Evolutionary conservation across 2,113 vertebrate species (phyloP), one percentile per base, ranked within the genome.

Genomic region (Mugil cephalus): DNA sequence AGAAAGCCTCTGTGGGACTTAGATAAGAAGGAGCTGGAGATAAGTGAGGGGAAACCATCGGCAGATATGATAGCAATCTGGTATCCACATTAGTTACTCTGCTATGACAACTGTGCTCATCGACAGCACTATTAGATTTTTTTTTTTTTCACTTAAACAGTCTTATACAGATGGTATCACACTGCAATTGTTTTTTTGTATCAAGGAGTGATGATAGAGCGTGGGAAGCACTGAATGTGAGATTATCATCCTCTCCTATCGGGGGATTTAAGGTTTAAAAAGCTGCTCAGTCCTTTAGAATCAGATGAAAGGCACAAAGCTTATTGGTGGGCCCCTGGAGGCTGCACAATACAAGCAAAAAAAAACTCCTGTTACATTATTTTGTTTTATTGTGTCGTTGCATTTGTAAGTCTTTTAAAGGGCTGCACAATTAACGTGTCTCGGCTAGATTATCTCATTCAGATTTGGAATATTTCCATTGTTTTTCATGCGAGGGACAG

Each of bases 11-110:
- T 55, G 67, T 53, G 72, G 77, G 80, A 45, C 59, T 55, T 13
- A 67, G 85, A 88, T 81, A 83, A 88, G 69, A 47, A 8, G 47
- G 58, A 72, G 66, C 42, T 19, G 15, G 62, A 85, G 86, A 84
- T 84, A 86, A 77, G 80, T 77, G 74, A 78, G 69, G 60, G 83
- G 71, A 83, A 85, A 74, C 58, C 74, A 75, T 82, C 70, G 54
- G 13, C 61, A 71, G 65, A 78, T 58, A 76, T 34, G 87, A 88
- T 89, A 82, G n/a, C 70, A 61, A 84, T 88, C 85, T 82, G 73
- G 15, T 52, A 48, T 69, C 64, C 74, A 45, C 64, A 78, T 85
- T 80, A 76, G 63, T 89, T 86, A 61, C 77, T 69, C 63, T 55
- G 63, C 66, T 62, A 46, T 77, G 82, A 85, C 79, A 87, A 79